Conservation (phyloP, 1,140 invertebrate species). For the Hypsibius dujardini region DNA sequence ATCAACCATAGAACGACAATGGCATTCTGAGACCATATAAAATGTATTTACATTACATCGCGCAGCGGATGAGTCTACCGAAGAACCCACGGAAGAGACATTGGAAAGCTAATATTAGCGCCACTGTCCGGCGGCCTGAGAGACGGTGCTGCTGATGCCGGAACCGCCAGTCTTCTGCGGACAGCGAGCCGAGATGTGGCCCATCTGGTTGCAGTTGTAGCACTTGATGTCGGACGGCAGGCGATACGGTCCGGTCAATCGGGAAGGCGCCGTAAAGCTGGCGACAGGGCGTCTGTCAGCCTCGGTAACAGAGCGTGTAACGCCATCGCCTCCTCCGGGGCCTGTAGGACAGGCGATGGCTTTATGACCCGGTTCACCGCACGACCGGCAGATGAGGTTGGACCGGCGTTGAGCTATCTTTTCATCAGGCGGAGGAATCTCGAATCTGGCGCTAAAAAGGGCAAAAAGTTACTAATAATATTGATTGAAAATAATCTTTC, state of each 20-base stretch:
- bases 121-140: no score
- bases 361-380: conserved; percentile 87
- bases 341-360: conserved; percentile 54
- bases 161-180: not conserved
- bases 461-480: conserved; percentile 23
- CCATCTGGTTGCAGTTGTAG: not conserved
- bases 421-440: conserved; percentile 66
- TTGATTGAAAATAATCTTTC: conserved; percentile 15
- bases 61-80: no score
- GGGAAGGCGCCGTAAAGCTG: not conserved
- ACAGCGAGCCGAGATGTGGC: not conserved
- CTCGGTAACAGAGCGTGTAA: not conserved
- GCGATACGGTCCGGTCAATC: not conserved
- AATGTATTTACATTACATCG: no score
- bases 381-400: conserved; percentile 74
- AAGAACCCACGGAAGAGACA: no score
- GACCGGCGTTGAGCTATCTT: conserved; percentile 54
- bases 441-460: conserved; percentile 59
- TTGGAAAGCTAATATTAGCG: no score
- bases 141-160: no score
- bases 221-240: not conserved
- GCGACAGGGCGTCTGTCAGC: not conserved
- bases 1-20: no score
- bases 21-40: no score
- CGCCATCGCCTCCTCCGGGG: conserved; percentile 40